Base-by-base conservation (phyloP, 2,113 vertebrate genomes). In the Esox niger region DNA sequence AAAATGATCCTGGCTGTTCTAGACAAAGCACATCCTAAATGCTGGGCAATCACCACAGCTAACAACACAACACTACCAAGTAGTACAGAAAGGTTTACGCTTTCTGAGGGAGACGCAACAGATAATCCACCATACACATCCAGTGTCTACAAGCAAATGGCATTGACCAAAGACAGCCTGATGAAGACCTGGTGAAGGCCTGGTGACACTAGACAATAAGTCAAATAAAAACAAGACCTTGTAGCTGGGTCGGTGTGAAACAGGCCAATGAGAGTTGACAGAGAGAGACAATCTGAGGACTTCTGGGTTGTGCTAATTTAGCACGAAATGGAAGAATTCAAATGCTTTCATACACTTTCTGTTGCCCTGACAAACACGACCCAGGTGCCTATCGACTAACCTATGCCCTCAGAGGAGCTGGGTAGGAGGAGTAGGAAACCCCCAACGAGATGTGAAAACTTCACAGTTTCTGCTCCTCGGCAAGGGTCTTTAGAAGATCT, bases 371-470 rank as follows among this genome's bases (percentile, higher is more conserved):
- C 17, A 15, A 43, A 43, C 38, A 43, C 3, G 38, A 17, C 38
- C 38, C 38, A 43, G 38, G 38, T 43, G 15, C 17, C 38, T 30
- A 13, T 31, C 29, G 30, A 29, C 17, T 59, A 21, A 31, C 27
- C 27, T 30, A 20, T 26, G 27, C 38, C 38, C 38, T 43, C 38
- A 43, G 38, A 43, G 17, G 27, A 27, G 55, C 9, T 8, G 8
- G 54, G 54, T 9, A 23, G 25, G 25, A 27, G 10, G 57, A 23
- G 52, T n/a, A 55, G n/a, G 52, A 55, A n/a, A 23, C n/a, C n/a
- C 21, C 25, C 62, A 76, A 71, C 71, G 65, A 67, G 66, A 9
- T 49, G 57, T 81, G 65, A 82, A 85, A 43, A 71, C 76, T 74
- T 69, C 43, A 4, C 46, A 65, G 64, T 62, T n/a, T 75, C 63